Evolutionary conservation across 2,113 vertebrate species (phyloP), one percentile per base, ranked within the genome.

Genomic region (Amblyornis subalaris): DNA sequence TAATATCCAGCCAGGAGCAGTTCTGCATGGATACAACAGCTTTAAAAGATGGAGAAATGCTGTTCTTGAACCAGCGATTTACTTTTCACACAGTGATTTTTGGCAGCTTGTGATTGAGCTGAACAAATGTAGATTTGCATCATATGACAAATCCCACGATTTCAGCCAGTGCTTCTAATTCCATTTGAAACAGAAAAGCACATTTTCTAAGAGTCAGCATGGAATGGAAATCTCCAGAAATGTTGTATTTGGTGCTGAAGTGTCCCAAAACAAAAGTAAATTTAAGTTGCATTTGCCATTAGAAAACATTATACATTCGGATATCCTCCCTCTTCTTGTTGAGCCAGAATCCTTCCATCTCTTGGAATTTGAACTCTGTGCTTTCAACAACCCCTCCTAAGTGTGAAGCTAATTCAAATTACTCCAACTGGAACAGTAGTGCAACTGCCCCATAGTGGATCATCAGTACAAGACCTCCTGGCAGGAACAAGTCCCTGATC

Each of bases 91-190:
- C 40, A 36, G 82, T 75, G 71, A 85, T 65, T 94, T 89, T 55
- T 94, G 85, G 62, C 78, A 92, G 57, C 70, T 78, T 91, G 36
- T 79, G 82, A 82, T 44, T 82, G 90, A 95, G 66, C 53, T 88
- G 57, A 93, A 91, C 38, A 81, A 94, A 93, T 21, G 44, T 61
- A 75, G 90, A 85, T 87, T 72, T 88, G 57, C 88, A 85, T 77
- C 38, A 48, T 40, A 65, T 36, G 61, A 88, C 82, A 92, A 94
- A 90, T 72, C 48, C 48, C 36, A 88, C 61, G 18, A 75, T 71
- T 93, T 55, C 82, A 82, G 40, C 14, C 57, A 44, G 35, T 44
- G 24, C n/a, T 90, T 70, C 73, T 74, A 36, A 35, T 84, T 44
- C 29, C 14, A 58, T 80, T 60, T 83, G 44, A 88, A 80, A 89